These are phyloP conservation scores for Aethina tumida DNA, from an alignment of 1,140 invertebrate species.

Conservation along the genomic window DNA sequence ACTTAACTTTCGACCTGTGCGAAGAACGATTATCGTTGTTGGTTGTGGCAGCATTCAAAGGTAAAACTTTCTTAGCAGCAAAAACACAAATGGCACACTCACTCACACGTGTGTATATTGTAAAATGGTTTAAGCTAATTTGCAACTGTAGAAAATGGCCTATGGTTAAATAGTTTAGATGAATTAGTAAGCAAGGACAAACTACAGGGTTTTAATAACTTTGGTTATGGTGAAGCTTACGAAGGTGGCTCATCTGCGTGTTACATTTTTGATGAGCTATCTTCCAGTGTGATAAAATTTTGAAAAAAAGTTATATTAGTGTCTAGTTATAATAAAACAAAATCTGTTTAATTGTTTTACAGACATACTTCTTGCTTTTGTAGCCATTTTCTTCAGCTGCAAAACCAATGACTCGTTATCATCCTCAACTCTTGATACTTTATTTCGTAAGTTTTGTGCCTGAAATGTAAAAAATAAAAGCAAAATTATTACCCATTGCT, in stretches of 20 bases:
- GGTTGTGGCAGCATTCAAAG: background rate
- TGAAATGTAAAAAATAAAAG: constrained; percentile 42
- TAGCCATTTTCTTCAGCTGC: constrained; percentile 90
- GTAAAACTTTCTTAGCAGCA: no score
- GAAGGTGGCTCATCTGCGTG: no score
- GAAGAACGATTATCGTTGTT: constrained; percentile 3
- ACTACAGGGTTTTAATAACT: no score
- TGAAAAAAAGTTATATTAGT: no score
- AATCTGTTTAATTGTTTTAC: constrained; percentile 2
- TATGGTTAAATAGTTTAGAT: constrained; percentile 5
- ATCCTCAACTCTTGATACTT: constrained; percentile 78
- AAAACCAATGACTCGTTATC: constrained; percentile 87
- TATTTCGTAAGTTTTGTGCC: constrained; percentile 75
- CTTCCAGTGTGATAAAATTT: no score
- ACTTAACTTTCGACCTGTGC: constrained; percentile 50
- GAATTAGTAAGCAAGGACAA: constrained; percentile 6
- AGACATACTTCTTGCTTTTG: constrained; percentile 63
- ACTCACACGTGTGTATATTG: no score
- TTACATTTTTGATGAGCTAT: no score
- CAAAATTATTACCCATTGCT: constrained; percentile 20
- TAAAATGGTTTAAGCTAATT: constrained; percentile 17
- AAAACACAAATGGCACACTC: no score
- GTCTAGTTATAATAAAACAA: constrained; percentile 2
- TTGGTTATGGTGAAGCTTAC: no score
- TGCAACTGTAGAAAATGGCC: constrained; percentile 47